These are phyloP conservation scores for Sminthurides bifidus DNA, from an alignment of 1,140 invertebrate species.

Conservation along the genomic window DNA sequence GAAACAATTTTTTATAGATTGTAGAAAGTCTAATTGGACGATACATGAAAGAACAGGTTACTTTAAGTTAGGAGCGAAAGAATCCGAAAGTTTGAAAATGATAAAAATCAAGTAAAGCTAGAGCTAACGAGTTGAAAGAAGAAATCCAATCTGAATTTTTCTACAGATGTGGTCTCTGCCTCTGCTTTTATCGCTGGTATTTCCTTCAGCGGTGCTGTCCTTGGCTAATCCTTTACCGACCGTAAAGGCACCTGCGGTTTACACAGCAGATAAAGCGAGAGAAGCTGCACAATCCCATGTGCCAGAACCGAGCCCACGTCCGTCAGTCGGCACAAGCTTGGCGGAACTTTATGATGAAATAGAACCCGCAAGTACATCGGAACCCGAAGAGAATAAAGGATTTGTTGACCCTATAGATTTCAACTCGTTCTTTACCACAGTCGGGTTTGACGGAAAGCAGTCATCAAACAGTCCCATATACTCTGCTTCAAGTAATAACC, in stretches of 20 bases:
- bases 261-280: slow-evolving; percentile 6
- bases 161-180: neutral
- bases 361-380: neutral
- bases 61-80: too few relatives aligned
- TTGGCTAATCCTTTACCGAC: slow-evolving; percentile 2
- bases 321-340: neutral
- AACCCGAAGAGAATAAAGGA: slow-evolving; percentile 11
- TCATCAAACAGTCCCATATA: neutral
- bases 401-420: slow-evolving; percentile 25
- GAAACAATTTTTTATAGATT: too few relatives aligned
- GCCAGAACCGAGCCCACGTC: neutral
- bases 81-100: too few relatives aligned
- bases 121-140: too few relatives aligned
- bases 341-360: neutral
- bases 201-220: neutral
- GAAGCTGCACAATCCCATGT: neutral
- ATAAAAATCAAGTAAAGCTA: too few relatives aligned
- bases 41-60: too few relatives aligned
- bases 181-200: neutral
- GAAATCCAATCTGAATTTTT: neutral
- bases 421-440: slow-evolving; percentile 8
- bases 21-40: too few relatives aligned
- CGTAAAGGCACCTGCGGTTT: slow-evolving; percentile 4
- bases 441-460: slow-evolving; percentile 9
- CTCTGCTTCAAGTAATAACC: slow-evolving; percentile 7